Percentiles rank a stretch among this genome's conserved stretches.
These are phyloP conservation scores for Melanotaenia nigrans DNA, from an alignment of 2,797 vertebrate genomes.

Conservation along the genomic window DNA sequence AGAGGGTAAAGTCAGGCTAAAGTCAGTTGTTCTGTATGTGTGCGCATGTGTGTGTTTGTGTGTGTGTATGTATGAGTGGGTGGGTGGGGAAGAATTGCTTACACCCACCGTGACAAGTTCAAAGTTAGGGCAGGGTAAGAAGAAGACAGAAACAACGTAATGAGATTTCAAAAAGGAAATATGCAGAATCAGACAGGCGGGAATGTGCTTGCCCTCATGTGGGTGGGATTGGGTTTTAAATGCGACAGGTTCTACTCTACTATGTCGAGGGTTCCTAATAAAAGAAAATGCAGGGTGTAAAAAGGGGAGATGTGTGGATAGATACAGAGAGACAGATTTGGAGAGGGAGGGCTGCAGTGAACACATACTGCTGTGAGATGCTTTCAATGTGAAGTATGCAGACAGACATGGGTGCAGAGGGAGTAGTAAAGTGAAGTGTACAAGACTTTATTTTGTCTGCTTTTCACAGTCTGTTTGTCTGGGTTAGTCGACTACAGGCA, in stretches of 20 bases:
- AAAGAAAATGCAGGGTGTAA: slow-evolving; percentile 37
- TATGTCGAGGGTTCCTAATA: slow-evolving; percentile 46
- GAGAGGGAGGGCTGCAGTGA: slow-evolving; percentile 48
- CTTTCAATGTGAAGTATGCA: slow-evolving; percentile 74
- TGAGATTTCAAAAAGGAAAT: slow-evolving; percentile 47
- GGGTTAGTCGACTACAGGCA: slow-evolving; percentile 71
- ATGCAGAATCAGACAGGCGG: slow-evolving; percentile 44
- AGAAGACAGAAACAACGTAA: slow-evolving; percentile 29
- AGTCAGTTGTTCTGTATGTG: slow-evolving; percentile 42
- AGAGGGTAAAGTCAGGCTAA: slow-evolving; percentile 71
- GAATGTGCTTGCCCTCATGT: slow-evolving; percentile 47
- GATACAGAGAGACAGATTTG: slow-evolving; percentile 39
- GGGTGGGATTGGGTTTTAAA: slow-evolving; percentile 25
- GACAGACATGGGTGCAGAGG: slow-evolving; percentile 72
- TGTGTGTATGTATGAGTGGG: slow-evolving; percentile 14
- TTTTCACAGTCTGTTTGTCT: slow-evolving; percentile 78
- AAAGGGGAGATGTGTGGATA: slow-evolving; percentile 43
- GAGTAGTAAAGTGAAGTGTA: slow-evolving; percentile 75
- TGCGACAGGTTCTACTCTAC: slow-evolving; percentile 28
- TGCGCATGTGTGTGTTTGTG: neutral
- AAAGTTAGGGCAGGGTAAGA: slow-evolving; percentile 56
- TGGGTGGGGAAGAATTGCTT: slow-evolving; percentile 29
- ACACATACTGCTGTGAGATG: slow-evolving; percentile 61
- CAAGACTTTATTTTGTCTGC: slow-evolving; percentile 79
- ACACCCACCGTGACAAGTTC: slow-evolving; percentile 56